phyloP scores from a whole-genome alignment of 2,797 vertebrate genomes.

The Heterohyrax brucei region DNA sequence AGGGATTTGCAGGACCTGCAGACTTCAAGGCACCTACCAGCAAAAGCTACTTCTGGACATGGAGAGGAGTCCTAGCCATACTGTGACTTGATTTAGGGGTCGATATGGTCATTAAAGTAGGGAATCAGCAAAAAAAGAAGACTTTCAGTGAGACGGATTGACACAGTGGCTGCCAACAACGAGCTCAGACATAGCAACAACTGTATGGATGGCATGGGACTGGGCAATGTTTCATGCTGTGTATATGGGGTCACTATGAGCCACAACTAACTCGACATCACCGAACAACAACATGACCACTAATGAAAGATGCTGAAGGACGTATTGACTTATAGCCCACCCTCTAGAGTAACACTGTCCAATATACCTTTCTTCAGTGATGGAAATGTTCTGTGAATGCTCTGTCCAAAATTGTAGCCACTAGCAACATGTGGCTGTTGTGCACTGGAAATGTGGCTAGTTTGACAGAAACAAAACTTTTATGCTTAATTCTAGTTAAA shows the following conservation, averaged over 20 bases:
- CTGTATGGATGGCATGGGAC: no score
- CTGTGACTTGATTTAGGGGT: neutral
- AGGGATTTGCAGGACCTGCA: constrained; percentile 37
- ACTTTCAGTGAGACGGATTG: no score
- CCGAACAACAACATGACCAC: neutral
- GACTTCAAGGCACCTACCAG: neutral
- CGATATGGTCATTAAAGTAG: neutral
- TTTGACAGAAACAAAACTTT: constrained; percentile 48
- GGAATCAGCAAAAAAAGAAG: no score
- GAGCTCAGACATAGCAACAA: no score
- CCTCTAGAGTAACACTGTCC: neutral
- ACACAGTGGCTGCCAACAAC: no score
- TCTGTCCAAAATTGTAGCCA: neutral
- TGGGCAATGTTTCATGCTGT: no score
- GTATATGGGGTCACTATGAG: no score
- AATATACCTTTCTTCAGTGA: constrained; percentile 20
- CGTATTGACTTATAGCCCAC: neutral
- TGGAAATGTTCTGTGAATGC: neutral
- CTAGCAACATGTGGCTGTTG: neutral
- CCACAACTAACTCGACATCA: no score
- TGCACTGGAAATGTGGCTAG: neutral
- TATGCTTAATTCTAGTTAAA: neutral
- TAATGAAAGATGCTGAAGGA: neutral
- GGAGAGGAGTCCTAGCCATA: neutral
- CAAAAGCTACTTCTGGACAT: neutral